Evolutionary conservation across 2,888 invertebrate genomes (phyloP), one percentile per base, ranked within the genome.

Genomic region (Dicycla oo): DNA sequence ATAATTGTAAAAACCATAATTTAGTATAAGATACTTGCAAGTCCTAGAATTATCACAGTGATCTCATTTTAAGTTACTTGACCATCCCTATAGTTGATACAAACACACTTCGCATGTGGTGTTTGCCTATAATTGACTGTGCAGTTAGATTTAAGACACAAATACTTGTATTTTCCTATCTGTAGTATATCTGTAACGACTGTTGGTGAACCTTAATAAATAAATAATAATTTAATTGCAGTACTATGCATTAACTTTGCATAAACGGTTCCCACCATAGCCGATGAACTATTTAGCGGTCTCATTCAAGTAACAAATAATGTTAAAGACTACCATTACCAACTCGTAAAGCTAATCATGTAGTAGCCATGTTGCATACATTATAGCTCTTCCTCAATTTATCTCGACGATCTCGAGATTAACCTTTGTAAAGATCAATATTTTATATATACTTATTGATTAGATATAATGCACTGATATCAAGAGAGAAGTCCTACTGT

Each of bases 361-460:
- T 23, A 54, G 78, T 78, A 85, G 79, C 69, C 62, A 78, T 73
- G 69, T 75, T 81, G 40, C 68, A 65, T 75, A 80, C 72, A 74
- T 85, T 81, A 87, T 82, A 72, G 73, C 77, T 66, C 75, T 84
- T 82, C 64, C 70, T 69, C 71, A 74, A 75, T 75, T 75, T 78
- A 56, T 67, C 60, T 57, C 47, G 34, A 2, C 26, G 3, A 30
- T 30, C 2, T 2, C 2, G 4, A 45, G 45, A 65, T 80, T 30
- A 60, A 20, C 38, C 45, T 53, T 11, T 23, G 49, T 53, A 53
- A 63, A 34, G 40, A 60, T 53, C 34, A 68, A 68, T 71, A 65
- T 60, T 66, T 75, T 49, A 65, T 47, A 53, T 64, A 62, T 68
- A 38, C 38, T 38, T 8, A 26, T 34, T 67, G 30, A 60, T 63